Percentiles rank a stretch among this genome's conserved stretches.
phyloP scores from a whole-genome alignment of 2,888 invertebrate species.

The Melinaea marsaeus region DNA sequence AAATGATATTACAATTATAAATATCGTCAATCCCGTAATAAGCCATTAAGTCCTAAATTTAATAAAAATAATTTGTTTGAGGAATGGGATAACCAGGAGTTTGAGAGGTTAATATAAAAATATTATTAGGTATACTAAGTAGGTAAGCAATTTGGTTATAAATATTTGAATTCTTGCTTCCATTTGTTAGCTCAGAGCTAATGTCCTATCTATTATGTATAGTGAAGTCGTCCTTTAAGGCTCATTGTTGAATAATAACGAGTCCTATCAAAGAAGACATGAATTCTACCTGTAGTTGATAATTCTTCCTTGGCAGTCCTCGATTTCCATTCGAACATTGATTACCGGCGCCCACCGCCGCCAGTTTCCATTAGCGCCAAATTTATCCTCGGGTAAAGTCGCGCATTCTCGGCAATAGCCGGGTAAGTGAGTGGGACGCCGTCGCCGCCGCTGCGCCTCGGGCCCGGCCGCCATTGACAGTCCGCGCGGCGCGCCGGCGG shows the following conservation, averaged over 20 bases:
- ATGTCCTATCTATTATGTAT: too few species aligned
- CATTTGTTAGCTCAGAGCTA: too few species aligned
- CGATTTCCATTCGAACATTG: constrained; percentile 70
- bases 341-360: constrained; percentile 67
- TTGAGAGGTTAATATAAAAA: background rate
- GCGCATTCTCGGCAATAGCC: constrained; percentile 55
- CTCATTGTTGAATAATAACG: background rate
- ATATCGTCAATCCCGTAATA: background rate
- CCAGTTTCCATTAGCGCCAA: constrained; percentile 73
- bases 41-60: background rate
- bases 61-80: background rate
- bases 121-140: too few species aligned
- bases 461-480: constrained; percentile 38
- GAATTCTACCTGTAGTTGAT: constrained; percentile 28
- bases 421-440: constrained; percentile 58
- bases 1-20: too few species aligned
- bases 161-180: too few species aligned
- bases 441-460: constrained; percentile 35
- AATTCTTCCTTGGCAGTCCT: constrained; percentile 51
- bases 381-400: constrained; percentile 73
- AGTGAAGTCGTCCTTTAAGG: background rate
- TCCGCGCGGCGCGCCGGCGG: constrained; percentile 42
- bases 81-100: background rate
- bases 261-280: constrained; percentile 15
- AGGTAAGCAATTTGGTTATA: too few species aligned